phyloP scores from a whole-genome alignment of 2,797 vertebrate genomes.

The Odontamblyopus rebecca region DNA sequence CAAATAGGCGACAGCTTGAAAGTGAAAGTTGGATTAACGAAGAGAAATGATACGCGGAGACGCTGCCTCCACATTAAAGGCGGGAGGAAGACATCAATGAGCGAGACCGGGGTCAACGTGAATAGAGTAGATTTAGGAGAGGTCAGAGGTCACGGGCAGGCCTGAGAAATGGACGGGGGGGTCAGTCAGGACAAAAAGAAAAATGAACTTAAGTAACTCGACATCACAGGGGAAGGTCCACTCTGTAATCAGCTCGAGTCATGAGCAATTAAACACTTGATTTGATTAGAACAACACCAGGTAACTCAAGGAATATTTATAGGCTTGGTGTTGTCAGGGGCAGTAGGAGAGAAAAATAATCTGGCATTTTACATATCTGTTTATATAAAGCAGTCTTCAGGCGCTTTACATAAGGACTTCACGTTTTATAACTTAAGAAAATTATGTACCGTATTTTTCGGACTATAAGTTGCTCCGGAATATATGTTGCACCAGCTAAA shows the following conservation, averaged over 20 bases:
- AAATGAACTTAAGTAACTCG: slow-evolving; percentile 29
- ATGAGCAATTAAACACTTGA: slow-evolving; percentile 5
- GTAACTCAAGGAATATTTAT: background rate
- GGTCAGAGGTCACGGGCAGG: slow-evolving; percentile 15
- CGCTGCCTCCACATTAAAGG: slow-evolving; percentile 39
- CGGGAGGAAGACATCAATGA: slow-evolving; percentile 19
- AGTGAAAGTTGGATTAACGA: slow-evolving; percentile 30
- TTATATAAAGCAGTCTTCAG: no score
- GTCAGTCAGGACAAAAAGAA: slow-evolving; percentile 19
- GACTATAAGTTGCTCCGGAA: no score
- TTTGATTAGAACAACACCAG: slow-evolving; percentile 11
- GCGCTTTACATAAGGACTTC: no score
- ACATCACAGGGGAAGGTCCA: slow-evolving; percentile 34
- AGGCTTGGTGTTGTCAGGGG: background rate
- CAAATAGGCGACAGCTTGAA: slow-evolving; percentile 23
- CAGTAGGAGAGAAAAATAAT: background rate
- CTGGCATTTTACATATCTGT: no score
- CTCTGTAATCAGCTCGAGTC: slow-evolving; percentile 3
- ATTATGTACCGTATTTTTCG: no score
- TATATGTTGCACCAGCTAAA: no score
- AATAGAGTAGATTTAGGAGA: slow-evolving; percentile 45
- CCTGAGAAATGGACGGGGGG: slow-evolving; percentile 32
- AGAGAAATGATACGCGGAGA: slow-evolving; percentile 21
- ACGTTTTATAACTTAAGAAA: no score
- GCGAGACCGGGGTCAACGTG: slow-evolving; percentile 39